Evolutionary conservation across 2,888 invertebrate species (phyloP), one percentile per base, ranked within the genome.

Genomic region (Tineola bisselliella): DNA sequence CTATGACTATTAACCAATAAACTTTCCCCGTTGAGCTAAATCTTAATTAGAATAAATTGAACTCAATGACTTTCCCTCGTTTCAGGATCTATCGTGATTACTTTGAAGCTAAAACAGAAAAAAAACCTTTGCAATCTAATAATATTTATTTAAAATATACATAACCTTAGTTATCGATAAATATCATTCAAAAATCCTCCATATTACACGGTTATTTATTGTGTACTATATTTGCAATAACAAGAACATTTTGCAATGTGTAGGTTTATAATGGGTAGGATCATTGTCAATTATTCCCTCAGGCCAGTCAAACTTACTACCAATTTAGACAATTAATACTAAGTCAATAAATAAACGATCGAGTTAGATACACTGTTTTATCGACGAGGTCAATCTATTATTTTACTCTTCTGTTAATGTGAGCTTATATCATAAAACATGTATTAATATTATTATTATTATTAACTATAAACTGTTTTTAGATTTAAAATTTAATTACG

Each of bases 271-370:
- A n/a, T n/a, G 10, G 48, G 48, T 15, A 25, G 54, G 54, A 18
- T 54, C 54, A 54, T 54, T 54, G 54, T 54, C 54, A 54, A 54
- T 54, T 18, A 18, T 12, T 18, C 18, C 54, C 54, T 54, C 3
- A 18, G 54, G 54, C 54, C 3, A 54, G 19, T 19, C 2, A 19
- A 54, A 25, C 12, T 54, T 10, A 25, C 18, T 54, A 25, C 25
- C 25, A 54, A 54, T 54, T 25, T 10, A 18, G 19, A 25, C 25
- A 18, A 54, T 52, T 17, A 52, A 17, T 52, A 52, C 15, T 6
- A 5, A 31, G 10, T 31, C 31, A 31, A 31, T 31, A 31, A 31
- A 31, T 38, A 38, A 38, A 3, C 38, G 11, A 38, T 38, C 10
- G 38, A 38, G n/a, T 38, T 38, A 38, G 38, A 38, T 38, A 38